These are phyloP conservation scores for Unio pictorum DNA, from an alignment of 2,888 invertebrate species.

Conservation along the genomic window DNA sequence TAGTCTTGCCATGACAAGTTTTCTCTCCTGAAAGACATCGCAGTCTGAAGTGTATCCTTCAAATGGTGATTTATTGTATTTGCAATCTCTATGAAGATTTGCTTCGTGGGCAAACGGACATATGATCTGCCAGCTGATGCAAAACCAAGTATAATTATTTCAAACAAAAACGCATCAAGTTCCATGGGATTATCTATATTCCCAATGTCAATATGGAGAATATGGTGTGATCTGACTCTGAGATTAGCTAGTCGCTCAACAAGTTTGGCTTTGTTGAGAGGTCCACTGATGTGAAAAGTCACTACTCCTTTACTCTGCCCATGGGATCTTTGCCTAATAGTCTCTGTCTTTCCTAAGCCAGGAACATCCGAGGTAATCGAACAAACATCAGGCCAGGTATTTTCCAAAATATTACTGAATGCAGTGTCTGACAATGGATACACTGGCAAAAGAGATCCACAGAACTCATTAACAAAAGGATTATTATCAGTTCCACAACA, in stretches of 20 bases:
- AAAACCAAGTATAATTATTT: slow-evolving; percentile 36
- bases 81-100: slow-evolving; percentile 41
- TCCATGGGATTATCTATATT: slow-evolving; percentile 24
- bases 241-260: slow-evolving; percentile 22
- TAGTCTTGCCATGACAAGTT: slow-evolving; percentile 33
- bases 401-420: slow-evolving; percentile 13
- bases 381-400: slow-evolving; percentile 20
- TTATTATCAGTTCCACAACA: slow-evolving; percentile 42
- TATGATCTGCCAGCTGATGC: slow-evolving; percentile 24
- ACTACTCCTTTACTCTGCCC: slow-evolving; percentile 8
- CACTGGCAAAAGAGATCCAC: slow-evolving; percentile 11
- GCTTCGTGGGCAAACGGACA: slow-evolving; percentile 20
- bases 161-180: slow-evolving; percentile 45
- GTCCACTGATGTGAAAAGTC: slow-evolving; percentile 46
- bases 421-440: slow-evolving; percentile 20
- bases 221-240: slow-evolving; percentile 13
- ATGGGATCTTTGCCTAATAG: slow-evolving; percentile 21
- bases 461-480: slow-evolving; percentile 35
- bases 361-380: slow-evolving; percentile 37
- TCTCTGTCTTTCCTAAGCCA: slow-evolving; percentile 44
- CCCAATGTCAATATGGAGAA: slow-evolving; percentile 47
- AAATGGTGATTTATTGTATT: slow-evolving; percentile 41
- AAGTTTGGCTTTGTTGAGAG: slow-evolving; percentile 18
- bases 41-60: slow-evolving; percentile 37
- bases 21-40: slow-evolving; percentile 26